Evolutionary conservation across 2,113 vertebrate species (phyloP), one percentile per base, ranked within the genome.

Genomic region (Neogobius melanostomus): DNA sequence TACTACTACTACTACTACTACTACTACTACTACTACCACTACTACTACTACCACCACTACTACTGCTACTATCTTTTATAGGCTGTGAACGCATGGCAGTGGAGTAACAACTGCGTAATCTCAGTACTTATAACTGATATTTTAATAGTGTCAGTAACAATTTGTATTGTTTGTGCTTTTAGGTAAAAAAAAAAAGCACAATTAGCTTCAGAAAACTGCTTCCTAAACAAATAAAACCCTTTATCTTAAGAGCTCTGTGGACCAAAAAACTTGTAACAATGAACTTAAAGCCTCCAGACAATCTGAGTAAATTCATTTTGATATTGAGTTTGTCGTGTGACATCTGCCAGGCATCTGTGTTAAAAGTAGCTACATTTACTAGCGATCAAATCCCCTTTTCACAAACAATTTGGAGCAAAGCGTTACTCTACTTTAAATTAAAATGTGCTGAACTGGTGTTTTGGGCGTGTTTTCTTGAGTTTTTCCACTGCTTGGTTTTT

Each of bases 401-500:
- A 12, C 54, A 9, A 16, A 15, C 63, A 48, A 28, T 68, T 64
- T 65, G 6, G 69, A 11, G 5, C 0, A 59, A 44, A 77, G 46
- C 16, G 14, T 11, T 7, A 63, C 12, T 54, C 71, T 68, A 44
- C 12, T 64, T 45, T 57, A 4, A 10, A 42, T 28, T 62, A 7
- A 28, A 21, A 68, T 45, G 5, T 63, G n/a, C 42, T 45, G 11
- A 67, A 66, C 49, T 43, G 10, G 14, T 11, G 12, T 14, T 56
- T 16, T 46, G 7, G 9, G 16, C 5, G n/a, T 63, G 14, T 69
- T 54, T 16, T 1, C 14, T 14, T 56, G 1, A 50, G 28, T 21
- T 50, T 52, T 68, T 36, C 50, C 54, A 6, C 44, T 63, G 66
- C 28, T 16, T 73, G 71, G 66, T 47, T 73, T 77, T 68, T 71